Evolutionary conservation across 1,140 invertebrate species (phyloP), one percentile per base, ranked within the genome.

Genomic region (Eueides isabella): DNA sequence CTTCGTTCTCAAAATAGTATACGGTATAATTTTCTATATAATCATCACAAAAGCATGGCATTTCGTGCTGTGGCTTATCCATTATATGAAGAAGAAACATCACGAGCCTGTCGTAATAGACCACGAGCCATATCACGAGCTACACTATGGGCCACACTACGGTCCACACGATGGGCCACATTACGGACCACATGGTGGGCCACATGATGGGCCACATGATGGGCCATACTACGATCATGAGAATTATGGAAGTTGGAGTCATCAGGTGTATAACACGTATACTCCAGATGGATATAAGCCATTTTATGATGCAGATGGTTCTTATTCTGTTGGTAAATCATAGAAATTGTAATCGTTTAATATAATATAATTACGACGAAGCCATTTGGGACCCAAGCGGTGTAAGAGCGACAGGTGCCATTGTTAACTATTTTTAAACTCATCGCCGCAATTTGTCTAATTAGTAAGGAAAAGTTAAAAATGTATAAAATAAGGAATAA

Each of bases 1-100:
- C 0, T 85, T 92, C 76, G 74, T 92, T 12, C 75, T 92, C 28
- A 92, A 92, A 67, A 81, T 91, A 2, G 73, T 91, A 0, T 92
- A 92, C 61, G 89, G 88, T 0, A 80, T 82, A 19, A 82, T 92
- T 23, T 88, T 92, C 76, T 91, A 84, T 68, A 79, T 83, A 0
- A 76, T 92, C 0, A 61, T 85, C 0, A 79, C 75, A 1, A 92
- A 92, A 67, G 87, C 79, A 1, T 91, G 89, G 89, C 85, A 90
- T 26, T 83, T 92, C 29, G 73, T 82, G 0, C 31, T 90, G 1
- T 90, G 89, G 87, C 83, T 89, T 16, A 79, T 86, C 6, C 86
- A 90, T 62, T 90, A 89, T 67, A 23, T 87, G 30, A 90, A 87
- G 23, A 79, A 87, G 69, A 85, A 86, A 44, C 69, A 81, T 14